A percentile compares a stretch with the other conserved stretches of the same genome.
These are phyloP conservation scores for Cacoxenus indagator DNA, from an alignment of 2,888 invertebrate species.

Conservation along the genomic window DNA sequence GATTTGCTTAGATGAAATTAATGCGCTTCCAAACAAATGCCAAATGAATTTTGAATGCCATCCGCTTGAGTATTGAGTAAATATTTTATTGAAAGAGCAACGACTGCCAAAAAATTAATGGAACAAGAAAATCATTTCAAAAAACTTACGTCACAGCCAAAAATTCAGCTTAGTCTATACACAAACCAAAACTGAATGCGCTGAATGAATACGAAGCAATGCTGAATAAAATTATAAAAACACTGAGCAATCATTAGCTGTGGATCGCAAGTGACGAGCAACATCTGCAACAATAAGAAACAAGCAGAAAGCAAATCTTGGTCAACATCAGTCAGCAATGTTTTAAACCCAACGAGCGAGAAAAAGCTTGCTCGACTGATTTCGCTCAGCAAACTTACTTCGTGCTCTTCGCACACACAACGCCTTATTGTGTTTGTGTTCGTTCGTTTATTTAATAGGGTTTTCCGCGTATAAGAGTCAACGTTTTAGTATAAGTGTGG, in stretches of 20 bases:
- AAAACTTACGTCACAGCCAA: neutral
- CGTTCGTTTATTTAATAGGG: slow-evolving; percentile 1
- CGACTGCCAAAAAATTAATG: slow-evolving; percentile 1
- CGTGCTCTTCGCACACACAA: neutral
- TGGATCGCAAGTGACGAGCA: slow-evolving; percentile 30
- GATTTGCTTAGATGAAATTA: neutral
- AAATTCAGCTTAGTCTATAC: neutral
- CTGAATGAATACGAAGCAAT: neutral
- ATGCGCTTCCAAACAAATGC: slow-evolving; percentile 11
- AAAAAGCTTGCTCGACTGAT: neutral
- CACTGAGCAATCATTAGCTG: neutral
- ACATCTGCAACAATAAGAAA: slow-evolving; percentile 20
- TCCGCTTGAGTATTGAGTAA: neutral
- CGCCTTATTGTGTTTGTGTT: neutral
- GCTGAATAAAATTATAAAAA: slow-evolving; percentile 20
- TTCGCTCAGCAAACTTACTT: neutral
- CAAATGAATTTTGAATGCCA: slow-evolving; percentile 7
- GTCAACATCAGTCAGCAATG: slow-evolving; percentile 25
- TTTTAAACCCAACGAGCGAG: slow-evolving; percentile 21
- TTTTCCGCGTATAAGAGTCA: slow-evolving; percentile 19
- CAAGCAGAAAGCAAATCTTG: neutral
- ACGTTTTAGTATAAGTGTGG: slow-evolving; percentile 11
- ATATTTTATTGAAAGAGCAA: neutral
- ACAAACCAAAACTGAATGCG: slow-evolving; percentile 7
- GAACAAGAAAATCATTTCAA: neutral